Evolutionary conservation across 2,113 vertebrate species (phyloP).

Genomic region (Origma solitaria): DNA sequence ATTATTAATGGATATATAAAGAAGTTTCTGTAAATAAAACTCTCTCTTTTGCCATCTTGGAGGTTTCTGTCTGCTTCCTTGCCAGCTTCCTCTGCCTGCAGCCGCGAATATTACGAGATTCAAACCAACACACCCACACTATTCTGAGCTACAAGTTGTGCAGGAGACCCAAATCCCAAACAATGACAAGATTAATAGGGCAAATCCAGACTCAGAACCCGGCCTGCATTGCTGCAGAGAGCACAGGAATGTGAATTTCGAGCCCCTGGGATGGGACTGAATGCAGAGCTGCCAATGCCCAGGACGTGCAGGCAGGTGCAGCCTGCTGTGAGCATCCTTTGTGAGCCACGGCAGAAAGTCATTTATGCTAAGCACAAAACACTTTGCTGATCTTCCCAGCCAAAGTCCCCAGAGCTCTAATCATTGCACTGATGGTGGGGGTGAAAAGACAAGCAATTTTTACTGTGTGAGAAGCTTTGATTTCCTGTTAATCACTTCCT

Average conservation of each 20-base stretch:
- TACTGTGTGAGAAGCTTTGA: constrained; percentile 37
- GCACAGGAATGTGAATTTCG: not conserved
- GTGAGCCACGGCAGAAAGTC: not conserved
- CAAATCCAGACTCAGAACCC: not conserved
- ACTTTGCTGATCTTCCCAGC: not conserved
- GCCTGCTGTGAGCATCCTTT: not conserved
- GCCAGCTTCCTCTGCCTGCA: too few relatives aligned
- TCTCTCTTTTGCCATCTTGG: too few relatives aligned
- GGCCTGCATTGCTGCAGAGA: not conserved
- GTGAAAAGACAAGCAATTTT: constrained; percentile 50
- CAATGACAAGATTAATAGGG: not conserved
- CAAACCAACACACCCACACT: too few relatives aligned
- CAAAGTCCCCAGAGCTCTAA: constrained; percentile 21
- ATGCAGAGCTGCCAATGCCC: not conserved
- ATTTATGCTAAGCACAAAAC: not conserved
- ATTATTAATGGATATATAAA: too few relatives aligned
- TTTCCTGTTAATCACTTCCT: constrained; percentile 69
- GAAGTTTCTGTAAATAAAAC: too few relatives aligned
- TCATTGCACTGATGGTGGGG: not conserved
- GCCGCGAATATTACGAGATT: too few relatives aligned
- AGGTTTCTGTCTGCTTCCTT: too few relatives aligned
- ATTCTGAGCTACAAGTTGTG: not conserved
- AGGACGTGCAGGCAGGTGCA: not conserved
- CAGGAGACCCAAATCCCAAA: not conserved
- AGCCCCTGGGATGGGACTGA: not conserved